Conservation (phyloP, 2,113 vertebrate species). For the Centropus unirufus region DNA sequence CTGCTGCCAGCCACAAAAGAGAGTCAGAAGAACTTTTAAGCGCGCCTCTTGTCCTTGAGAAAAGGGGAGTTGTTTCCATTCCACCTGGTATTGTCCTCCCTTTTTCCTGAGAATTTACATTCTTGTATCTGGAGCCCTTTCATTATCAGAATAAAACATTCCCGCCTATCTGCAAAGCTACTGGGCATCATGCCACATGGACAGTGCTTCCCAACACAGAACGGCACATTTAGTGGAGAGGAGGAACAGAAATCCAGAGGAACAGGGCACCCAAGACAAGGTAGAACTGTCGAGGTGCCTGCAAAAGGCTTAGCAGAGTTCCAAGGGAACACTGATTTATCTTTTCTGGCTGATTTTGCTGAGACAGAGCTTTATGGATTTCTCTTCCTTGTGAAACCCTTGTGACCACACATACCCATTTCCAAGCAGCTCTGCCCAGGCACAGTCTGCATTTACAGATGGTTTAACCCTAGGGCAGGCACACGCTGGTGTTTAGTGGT, state of each 20-base stretch:
- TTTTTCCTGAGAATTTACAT: background rate
- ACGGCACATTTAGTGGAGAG: background rate
- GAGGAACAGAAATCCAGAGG: background rate
- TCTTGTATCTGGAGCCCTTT: background rate
- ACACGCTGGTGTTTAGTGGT: background rate
- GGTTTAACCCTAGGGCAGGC: background rate
- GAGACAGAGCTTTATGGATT: background rate
- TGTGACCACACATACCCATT: background rate
- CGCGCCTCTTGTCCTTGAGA: background rate
- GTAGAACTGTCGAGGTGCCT: background rate
- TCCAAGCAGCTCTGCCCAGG: background rate
- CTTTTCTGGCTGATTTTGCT: background rate
- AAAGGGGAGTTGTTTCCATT: conserved; percentile 13
- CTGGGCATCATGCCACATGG: background rate
- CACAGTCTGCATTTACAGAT: background rate
- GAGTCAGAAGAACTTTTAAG: background rate
- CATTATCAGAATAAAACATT: conserved; percentile 26
- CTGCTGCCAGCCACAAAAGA: background rate
- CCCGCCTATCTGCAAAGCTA: background rate
- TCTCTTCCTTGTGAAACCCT: background rate
- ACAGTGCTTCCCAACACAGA: background rate
- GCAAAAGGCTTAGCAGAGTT: background rate
- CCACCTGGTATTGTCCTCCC: background rate
- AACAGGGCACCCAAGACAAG: background rate
- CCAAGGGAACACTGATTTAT: background rate